Base-by-base conservation (phyloP, 53 echinoderm and acorn worm genomes). In the Hippasteria phrygiana region DNA sequence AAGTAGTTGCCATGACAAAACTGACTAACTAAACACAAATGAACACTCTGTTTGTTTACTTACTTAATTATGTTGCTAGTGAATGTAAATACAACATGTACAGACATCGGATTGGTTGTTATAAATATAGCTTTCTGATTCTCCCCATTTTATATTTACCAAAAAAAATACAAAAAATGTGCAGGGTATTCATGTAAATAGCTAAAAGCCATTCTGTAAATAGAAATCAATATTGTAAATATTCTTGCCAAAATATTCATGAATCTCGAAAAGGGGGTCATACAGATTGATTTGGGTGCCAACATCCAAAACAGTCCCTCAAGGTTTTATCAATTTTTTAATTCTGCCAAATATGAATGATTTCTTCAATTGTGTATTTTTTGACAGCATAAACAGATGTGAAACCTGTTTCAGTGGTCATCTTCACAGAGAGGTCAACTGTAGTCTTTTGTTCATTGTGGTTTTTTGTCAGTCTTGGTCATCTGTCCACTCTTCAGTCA, bases 161-260 rank as follows among this genome's bases (percentile, higher is more conserved):
- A 32, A 46, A 47, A 50, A 84, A 24, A 28, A 70, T 27, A 14
- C 27, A 16, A 70, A 51, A 71, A 37, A 24, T 85, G 70, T 70
- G 71, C 85, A 85, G 85, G 85, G 85, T 85, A 71, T 70, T 24
- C 14, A 38, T 85, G 71, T 85, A 85, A 18, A 85, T 70, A 85
- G 47, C 27, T 27, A 66, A 62, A 38, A 8, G 20, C 38, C 22
- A 20, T 54, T 37, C 36, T 59, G 41, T 79, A 62, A 40, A 79
- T 62, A 62, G 20, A 53, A 5, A 40, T n/a, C 5, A 59, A 67
- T 67, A 1, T 59, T 79, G 79, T 79, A 79, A 9, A 62, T 79
- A 79, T 10, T 59, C 79, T 28, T 40, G 62, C 62, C 41, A 41
- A 14, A 14, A 9, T 62, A 20, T 0, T 10, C 8, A 24, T 27